A percentile compares a stretch with the other conserved stretches of the same genome.
phyloP scores from a whole-genome alignment of 2,888 invertebrate genomes.

The Yponomeuta malinellus region DNA sequence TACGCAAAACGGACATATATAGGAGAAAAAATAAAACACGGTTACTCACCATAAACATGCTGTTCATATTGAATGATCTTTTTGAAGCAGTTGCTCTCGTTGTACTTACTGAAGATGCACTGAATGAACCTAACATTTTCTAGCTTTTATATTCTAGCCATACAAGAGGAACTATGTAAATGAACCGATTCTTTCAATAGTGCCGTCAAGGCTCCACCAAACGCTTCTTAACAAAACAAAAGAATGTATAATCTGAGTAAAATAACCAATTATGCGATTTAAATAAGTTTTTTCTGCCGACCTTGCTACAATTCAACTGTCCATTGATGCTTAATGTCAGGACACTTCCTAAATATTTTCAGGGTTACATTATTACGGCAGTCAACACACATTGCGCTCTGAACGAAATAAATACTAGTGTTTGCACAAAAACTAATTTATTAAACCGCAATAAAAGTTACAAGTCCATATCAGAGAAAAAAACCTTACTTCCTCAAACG shows the following conservation, averaged over 20 bases:
- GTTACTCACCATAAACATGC: constrained; percentile 11
- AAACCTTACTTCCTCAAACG: background rate
- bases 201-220: constrained; percentile 51
- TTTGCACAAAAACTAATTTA: background rate
- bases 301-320: constrained; percentile 12
- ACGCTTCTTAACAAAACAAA: constrained; percentile 54
- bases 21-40: background rate
- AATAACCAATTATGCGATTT: constrained; percentile 18
- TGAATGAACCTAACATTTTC: constrained; percentile 4
- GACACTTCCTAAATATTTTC: constrained; percentile 1
- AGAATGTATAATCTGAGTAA: constrained; percentile 56
- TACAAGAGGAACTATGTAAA: constrained; percentile 31
- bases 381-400: background rate
- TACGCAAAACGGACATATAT: background rate
- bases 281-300: constrained; percentile 3
- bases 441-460: background rate
- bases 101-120: constrained; percentile 3
- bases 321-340: background rate
- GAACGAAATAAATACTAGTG: background rate
- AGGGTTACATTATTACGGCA: background rate
- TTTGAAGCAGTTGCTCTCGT: constrained; percentile 4
- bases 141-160: constrained; percentile 14
- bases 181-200: constrained; percentile 46
- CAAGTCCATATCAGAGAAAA: background rate
- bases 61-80: constrained; percentile 10